A percentile compares a stretch with the other conserved stretches of the same genome.
Conservation (phyloP, 2,888 invertebrate species). For the Camponotus fellah region DNA sequence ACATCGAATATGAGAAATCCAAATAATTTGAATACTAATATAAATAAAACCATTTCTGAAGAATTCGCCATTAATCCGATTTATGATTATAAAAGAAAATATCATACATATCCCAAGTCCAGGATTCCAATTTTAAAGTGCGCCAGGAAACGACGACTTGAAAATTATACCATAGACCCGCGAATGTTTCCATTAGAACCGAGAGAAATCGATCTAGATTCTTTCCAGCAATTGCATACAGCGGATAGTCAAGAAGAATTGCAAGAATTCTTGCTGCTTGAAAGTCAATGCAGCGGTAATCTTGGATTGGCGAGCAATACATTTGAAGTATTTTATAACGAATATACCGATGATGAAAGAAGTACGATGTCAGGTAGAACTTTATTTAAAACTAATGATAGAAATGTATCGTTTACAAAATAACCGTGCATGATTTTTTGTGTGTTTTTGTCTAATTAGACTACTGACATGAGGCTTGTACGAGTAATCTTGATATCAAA, state of each 20-base stretch:
- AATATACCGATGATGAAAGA: constrained; percentile 81
- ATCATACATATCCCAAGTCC: constrained; percentile 87
- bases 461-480: constrained; percentile 81
- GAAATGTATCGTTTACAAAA: constrained; percentile 15
- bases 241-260: constrained; percentile 89
- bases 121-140: constrained; percentile 83
- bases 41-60: constrained; percentile 22
- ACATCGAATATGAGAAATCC: constrained; percentile 86
- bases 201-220: constrained; percentile 88
- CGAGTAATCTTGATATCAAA: constrained; percentile 59
- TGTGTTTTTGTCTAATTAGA: constrained; percentile 79
- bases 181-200: constrained; percentile 88
- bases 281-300: constrained; percentile 87
- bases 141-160: constrained; percentile 74
- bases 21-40: constrained; percentile 66
- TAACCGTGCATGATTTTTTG: constrained; percentile 72
- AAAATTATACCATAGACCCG: constrained; percentile 78
- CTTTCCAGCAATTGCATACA: constrained; percentile 88
- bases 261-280: constrained; percentile 88
- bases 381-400: constrained; percentile 48
- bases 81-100: constrained; percentile 82
- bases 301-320: constrained; percentile 87
- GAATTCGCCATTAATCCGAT: constrained; percentile 47
- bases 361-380: constrained; percentile 83
- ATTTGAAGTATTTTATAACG: constrained; percentile 78